Percentiles rank a stretch among this genome's conserved stretches.
Evolutionary conservation across 2,113 vertebrate species (phyloP).

Genomic region (Lophura nycthemera): DNA sequence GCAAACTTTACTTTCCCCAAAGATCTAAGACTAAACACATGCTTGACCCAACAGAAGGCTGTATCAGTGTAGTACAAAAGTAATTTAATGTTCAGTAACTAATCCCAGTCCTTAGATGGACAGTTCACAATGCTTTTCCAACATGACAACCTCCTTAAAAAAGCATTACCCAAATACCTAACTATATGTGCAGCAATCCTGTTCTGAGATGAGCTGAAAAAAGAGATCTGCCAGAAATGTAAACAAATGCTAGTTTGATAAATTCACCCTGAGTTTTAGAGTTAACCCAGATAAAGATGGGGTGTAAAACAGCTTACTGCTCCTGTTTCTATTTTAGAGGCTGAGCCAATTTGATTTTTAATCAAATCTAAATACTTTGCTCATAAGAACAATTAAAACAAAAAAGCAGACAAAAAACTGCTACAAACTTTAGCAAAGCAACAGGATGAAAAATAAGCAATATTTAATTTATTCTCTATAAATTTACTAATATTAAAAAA

Average conservation of each 20-base stretch:
- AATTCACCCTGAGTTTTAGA: neutral
- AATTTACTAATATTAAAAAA: neutral
- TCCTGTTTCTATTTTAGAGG: neutral
- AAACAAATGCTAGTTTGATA: neutral
- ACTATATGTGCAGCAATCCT: neutral
- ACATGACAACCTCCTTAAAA: neutral
- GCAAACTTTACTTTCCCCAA: neutral
- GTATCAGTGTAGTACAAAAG: neutral
- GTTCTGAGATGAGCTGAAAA: neutral
- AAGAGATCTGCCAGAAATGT: neutral
- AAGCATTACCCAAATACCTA: neutral
- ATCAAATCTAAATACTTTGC: neutral
- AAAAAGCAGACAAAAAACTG: neutral
- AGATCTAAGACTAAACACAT: neutral
- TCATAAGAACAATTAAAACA: neutral
- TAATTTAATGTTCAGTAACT: neutral
- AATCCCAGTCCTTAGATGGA: neutral
- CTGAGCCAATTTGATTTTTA: neutral
- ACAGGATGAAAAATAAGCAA: neutral
- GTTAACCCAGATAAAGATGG: neutral
- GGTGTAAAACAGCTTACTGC: neutral
- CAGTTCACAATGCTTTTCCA: neutral
- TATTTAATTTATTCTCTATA: neutral
- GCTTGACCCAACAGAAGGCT: neutral
- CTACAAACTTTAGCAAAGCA: neutral